Conservation (phyloP, 2,797 vertebrate species). For the Cryptoprocta ferox region DNA sequence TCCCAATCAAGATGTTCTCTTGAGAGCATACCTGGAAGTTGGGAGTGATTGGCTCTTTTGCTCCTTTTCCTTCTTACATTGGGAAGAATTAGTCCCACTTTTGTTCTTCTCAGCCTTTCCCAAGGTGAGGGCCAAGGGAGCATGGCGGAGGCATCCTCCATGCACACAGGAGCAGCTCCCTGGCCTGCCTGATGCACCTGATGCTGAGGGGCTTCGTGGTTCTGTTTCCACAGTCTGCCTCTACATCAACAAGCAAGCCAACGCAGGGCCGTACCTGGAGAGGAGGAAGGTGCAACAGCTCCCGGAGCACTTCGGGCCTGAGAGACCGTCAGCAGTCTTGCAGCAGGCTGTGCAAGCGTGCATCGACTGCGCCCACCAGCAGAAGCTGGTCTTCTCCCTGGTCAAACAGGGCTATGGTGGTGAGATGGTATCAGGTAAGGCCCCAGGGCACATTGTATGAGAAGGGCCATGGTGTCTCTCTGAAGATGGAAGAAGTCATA, state of each 20-base stretch:
- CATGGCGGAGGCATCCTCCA: neutral
- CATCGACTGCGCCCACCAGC: conserved; percentile 97
- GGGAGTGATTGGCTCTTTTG: neutral
- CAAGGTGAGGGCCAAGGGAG: neutral
- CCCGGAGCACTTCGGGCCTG: conserved; percentile 95
- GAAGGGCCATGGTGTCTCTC: neutral
- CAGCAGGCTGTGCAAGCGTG: conserved; percentile 98
- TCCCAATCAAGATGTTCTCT: neutral
- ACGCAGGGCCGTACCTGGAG: conserved; percentile 95
- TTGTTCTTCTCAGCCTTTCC: neutral
- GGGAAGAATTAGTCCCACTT: neutral
- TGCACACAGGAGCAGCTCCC: neutral
- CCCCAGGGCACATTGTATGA: neutral
- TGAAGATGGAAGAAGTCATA: neutral
- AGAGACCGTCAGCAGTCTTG: conserved; percentile 92
- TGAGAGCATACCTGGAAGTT: neutral
- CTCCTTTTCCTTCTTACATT: neutral
- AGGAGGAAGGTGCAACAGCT: conserved; percentile 96
- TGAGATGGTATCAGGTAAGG: conserved; percentile 95
- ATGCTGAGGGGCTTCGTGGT: neutral
- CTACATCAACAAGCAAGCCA: conserved; percentile 97
- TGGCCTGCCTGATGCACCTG: rapidly evolving
- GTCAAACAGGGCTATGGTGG: conserved; percentile 97
- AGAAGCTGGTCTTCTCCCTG: conserved; percentile 96
- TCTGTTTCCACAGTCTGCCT: conserved; percentile 92